Evolutionary conservation across 2,797 vertebrate genomes (phyloP).

Genomic region (Hypotaenidia philippensis): DNA sequence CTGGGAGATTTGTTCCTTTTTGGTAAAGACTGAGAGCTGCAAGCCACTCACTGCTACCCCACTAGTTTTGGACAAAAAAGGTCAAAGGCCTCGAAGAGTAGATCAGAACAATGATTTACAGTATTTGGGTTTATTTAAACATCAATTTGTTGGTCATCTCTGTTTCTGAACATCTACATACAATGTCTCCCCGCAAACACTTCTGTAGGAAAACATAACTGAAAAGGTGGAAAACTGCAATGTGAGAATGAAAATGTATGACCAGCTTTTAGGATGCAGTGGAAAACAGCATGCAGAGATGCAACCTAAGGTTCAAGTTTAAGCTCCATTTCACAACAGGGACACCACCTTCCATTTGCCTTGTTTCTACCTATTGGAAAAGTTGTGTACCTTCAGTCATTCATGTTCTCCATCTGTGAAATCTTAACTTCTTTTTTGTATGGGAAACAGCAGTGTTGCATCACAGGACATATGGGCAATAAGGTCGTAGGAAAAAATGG

Average conservation of each 20-base stretch:
- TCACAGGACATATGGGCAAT: not conserved
- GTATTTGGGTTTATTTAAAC: not conserved
- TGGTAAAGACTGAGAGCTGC: not conserved
- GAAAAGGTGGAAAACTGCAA: not conserved
- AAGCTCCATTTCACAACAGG: not conserved
- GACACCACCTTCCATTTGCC: not conserved
- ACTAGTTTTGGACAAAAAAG: not conserved
- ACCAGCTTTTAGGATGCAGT: not conserved
- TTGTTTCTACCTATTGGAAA: not conserved
- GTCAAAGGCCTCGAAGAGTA: not conserved
- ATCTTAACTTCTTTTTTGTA: not conserved
- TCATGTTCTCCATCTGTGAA: not conserved
- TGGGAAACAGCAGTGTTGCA: not conserved
- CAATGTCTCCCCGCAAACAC: not conserved
- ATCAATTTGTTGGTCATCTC: not conserved
- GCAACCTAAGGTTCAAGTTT: not conserved
- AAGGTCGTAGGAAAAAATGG: not conserved
- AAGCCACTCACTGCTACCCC: not conserved
- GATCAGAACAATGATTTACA: not conserved
- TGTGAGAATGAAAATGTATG: not conserved
- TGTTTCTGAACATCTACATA: fast-evolving
- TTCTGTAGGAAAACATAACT: not conserved
- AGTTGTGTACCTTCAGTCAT: not conserved
- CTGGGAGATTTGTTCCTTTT: not conserved
- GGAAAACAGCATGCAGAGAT: not conserved